Base-by-base conservation (phyloP, 53 echinoderm and acorn worm genomes). In the Arbacia lixula region DNA sequence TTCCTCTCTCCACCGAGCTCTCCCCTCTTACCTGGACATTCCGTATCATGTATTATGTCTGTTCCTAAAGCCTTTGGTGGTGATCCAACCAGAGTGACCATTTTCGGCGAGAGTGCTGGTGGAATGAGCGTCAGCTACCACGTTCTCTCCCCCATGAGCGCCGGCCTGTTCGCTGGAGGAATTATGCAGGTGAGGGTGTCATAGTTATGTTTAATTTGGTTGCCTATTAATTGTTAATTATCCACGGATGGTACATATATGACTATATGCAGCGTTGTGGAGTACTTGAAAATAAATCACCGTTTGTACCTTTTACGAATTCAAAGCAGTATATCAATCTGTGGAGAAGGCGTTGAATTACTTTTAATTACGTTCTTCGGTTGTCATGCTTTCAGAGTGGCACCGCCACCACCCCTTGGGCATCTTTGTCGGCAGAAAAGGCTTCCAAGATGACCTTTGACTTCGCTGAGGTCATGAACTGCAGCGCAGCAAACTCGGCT, bases 141-240 rank as follows among this genome's bases (percentile, higher is more conserved):
- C 60, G 38, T 77, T 30, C 36, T 77, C 2, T 77, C 77, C 25
- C 77, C 77, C 37, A 77, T 77, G 77, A 77, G 77, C 41, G 24
- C 54, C 10, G 77, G 77, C 3, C 40, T 77, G 17, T 77, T 77
- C 40, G 36, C 56, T 8, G 60, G 77, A 58, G 77, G 36, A 54
- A 77, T 77, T 8, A 21, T 77, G 37, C 77, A 77, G 60, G 77
- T 77, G 28, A 69, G n/a, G n/a, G n/a, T n/a, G n/a, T n/a, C n/a
- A n/a, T n/a, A n/a, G n/a, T n/a, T n/a, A n/a, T n/a, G n/a, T n/a
- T n/a, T n/a, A n/a, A n/a, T n/a, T n/a, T n/a, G n/a, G n/a, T n/a
- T n/a, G n/a, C n/a, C n/a, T n/a, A n/a, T n/a, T n/a, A n/a, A n/a
- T n/a, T n/a, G n/a, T n/a, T n/a, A n/a, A n/a, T n/a, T n/a, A n/a